Percentiles rank a stretch among this genome's conserved stretches.
phyloP scores from a whole-genome alignment of 1,140 invertebrate genomes.

The Hypsibius dujardini region DNA sequence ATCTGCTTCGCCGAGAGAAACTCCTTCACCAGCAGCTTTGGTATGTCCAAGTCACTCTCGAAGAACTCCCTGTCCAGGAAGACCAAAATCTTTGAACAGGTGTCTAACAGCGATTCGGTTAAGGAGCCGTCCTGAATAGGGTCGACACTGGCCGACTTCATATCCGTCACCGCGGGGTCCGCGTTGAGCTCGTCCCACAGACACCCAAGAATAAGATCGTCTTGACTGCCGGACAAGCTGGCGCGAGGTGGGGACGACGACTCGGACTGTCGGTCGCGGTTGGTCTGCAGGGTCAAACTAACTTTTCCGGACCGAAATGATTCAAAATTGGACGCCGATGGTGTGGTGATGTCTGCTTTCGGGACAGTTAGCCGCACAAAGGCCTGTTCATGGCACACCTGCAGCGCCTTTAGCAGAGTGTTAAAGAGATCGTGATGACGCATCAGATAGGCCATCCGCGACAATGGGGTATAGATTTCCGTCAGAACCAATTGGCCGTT shows the following conservation, averaged over 20 bases:
- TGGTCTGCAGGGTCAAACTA: neutral
- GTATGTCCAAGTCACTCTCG: neutral
- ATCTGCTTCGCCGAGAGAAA: slow-evolving; percentile 6
- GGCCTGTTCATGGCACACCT: neutral
- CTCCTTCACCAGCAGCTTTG: neutral
- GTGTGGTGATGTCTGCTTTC: neutral
- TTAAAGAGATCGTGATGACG: slow-evolving; percentile 6
- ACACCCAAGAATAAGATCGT: slow-evolving; percentile 10
- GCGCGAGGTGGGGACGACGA: neutral
- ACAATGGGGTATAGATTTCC: neutral
- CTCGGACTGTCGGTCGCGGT: neutral
- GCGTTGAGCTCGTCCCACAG: neutral
- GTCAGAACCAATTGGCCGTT: neutral
- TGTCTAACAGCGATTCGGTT: neutral
- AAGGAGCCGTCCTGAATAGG: neutral
- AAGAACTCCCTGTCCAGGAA: neutral
- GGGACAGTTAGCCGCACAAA: neutral
- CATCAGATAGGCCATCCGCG: neutral
- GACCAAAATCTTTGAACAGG: neutral
- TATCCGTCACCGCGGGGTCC: neutral
- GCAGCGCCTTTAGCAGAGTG: neutral
- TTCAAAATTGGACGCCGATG: too few species aligned
- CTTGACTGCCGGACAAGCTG: neutral
- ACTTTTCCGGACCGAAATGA: too few species aligned
- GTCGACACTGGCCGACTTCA: neutral